Base-by-base conservation (phyloP, 2,888 invertebrate genomes). In the Acheta domesticus region DNA sequence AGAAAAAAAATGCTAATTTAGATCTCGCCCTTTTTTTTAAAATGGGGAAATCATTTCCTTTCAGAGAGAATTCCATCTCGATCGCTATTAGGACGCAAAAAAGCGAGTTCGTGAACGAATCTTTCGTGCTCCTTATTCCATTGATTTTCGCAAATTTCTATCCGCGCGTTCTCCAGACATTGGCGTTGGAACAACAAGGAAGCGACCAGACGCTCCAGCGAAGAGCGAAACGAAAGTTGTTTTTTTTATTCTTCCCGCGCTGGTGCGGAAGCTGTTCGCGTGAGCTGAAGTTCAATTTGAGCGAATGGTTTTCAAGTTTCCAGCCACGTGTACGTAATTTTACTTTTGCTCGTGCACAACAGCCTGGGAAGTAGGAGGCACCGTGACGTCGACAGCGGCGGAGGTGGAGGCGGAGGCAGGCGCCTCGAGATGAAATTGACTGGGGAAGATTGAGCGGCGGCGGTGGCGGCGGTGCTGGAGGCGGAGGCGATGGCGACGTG, bases 271-370 rank as follows among this genome's bases (percentile, higher is more conserved):
- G 62, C 62, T 19, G 62, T 62, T 62, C 16, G n/a, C 62, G 62
- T 62, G 62, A 62, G 62, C 62, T 19, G 62, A 62, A 62, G 16
- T 62, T 62, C 62, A 62, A 62, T 62, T 62, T 62, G 62, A 14
- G 62, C 14, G 62, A 62, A 62, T n/a, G 62, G 62, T 62, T 62
- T 62, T 62, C 62, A 62, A 62, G 62, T 62, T 62, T n/a, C 62
- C 62, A 62, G n/a, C 62, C 62, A n/a, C n/a, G 62, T 62, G 62
- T 62, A 62, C 62, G 62, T 62, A n/a, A 62, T 62, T 62, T 62
- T 62, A 62, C 62, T 62, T n/a, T 62, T 14, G n/a, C 62, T 62
- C 62, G 16, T 62, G 62, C n/a, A 62, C 62, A 62, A 62, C 62
- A n/a, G 62, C 14, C 62, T 62, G 62, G 62, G n/a, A 62, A 62